Conservation (phyloP, 2,888 invertebrate species). For the Branchellion lobata region DNA sequence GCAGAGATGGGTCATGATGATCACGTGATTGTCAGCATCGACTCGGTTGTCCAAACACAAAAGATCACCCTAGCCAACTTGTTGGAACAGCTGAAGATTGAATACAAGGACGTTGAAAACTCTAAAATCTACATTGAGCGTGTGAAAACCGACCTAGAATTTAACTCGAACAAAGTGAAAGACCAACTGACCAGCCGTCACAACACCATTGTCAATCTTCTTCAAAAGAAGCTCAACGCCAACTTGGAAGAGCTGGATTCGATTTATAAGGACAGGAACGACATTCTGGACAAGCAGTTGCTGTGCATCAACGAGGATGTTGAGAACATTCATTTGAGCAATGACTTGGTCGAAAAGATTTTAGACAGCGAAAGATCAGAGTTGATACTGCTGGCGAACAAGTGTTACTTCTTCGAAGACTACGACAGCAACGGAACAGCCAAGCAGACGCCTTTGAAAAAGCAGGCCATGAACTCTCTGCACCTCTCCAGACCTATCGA, state of each 20-base stretch:
- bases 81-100: not conserved
- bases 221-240: not conserved
- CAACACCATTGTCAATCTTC: not conserved
- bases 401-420: not conserved
- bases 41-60: conserved; percentile 18
- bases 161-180: not conserved
- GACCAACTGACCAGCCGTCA: not conserved
- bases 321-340: not conserved
- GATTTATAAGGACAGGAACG: not conserved
- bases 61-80: not conserved
- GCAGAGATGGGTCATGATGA: not conserved
- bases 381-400: conserved; percentile 22
- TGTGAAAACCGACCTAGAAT: not conserved
- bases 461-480: not conserved
- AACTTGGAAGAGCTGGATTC: conserved; percentile 7
- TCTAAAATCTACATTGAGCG: not conserved
- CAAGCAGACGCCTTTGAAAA: not conserved
- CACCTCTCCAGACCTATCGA: not conserved
- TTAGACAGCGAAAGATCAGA: conserved; percentile 30
- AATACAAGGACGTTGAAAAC: not conserved
- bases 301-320: not conserved
- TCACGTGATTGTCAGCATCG: conserved; percentile 23
- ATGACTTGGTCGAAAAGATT: conserved; percentile 24
- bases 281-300: conserved; percentile 16
- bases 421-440: not conserved